Base-by-base conservation (phyloP, 2,888 invertebrate species). In the Hecatera dysodea region DNA sequence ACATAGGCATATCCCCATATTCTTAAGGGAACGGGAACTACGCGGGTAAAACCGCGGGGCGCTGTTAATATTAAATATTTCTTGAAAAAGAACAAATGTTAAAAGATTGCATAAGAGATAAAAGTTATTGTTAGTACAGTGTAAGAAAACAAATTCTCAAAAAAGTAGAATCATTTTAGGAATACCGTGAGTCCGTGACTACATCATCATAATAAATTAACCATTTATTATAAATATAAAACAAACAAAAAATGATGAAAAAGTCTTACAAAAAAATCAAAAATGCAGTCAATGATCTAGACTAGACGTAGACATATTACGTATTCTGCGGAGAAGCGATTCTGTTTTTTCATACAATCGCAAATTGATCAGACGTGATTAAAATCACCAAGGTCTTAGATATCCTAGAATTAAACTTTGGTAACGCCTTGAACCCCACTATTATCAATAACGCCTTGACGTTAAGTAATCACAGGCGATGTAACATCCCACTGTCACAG, bases 301-400 rank as follows among this genome's bases (percentile, higher is more conserved):
- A 50, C 42, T 17, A 50, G 15, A 46, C 44, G 46, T 17, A 50
- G 15, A 46, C 44, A 53, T 39, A 39, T 44, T 71, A 74, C 3
- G 6, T 29, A 27, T 39, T 75, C 12, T 55, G 33, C 29, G 5
- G 1, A 12, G 9, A 52, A 53, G 9, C 9, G 9, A 39, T 53
- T 64, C 15, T 65, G 7, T 24, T 74, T 52, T 71, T 44, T 53
- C n/a, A 9, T 12, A 44, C 17, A 39, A n/a, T n/a, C n/a, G n/a
- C 17, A 42, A 50, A 64, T 64, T 52, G 19, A 36, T 68, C 22
- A 22, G 44, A 19, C 52, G 27, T 74, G 33, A 52, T 52, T 42
- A 27, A 15, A 52, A 63, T 72, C 29, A 48, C 12, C 9, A 42
- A 69, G 27, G 36, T 39, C 8, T 71, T 71, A 4, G 27, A 3